Evolutionary conservation across 1,140 invertebrate species (phyloP), one percentile per base, ranked within the genome.

Genomic region (Vanessa atalanta): DNA sequence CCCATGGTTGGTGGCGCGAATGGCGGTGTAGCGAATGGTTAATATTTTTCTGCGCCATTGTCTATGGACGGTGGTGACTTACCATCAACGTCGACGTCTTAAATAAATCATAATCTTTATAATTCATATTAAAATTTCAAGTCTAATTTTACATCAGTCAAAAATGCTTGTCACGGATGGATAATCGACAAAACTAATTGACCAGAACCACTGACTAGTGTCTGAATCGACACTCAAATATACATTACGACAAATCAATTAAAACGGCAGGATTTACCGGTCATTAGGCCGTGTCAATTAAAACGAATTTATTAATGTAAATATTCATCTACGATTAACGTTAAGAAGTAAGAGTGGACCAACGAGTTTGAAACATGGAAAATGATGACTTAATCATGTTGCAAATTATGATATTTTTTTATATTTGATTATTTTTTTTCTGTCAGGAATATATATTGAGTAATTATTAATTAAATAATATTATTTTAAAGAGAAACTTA

Each of bases 141-240:
- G 20, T 9, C 8, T 55, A 23, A 57, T 57, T 51, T 15, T 51
- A 51, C n/a, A 51, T 1, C n/a, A 6, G 13, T 8, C 9, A 14
- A 60, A 69, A 69, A 69, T n/a, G 20, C 15, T 16, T 11, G 37
- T 60, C 26, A 53, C 51, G 67, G 60, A 69, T 60, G 67, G 67
- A 60, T 69, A 69, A 69, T 47, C 55, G 67, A 48, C 55, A 55
- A 60, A 26, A 53, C 67, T 60, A 69, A 69, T 61, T 69, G 53
- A 47, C 55, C 43, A 53, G 53, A 57, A 60, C 20, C 20, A 20
- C 20, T 0, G 20, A 20, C 31, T 47, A 47, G 55, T 43, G 9
- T 67, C 50, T 16, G 20, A 67, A 20, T 61, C 57, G 31, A 31
- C 31, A 61, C 14, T 31, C 55, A 51, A 66, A 66, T 53, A 20